Percentiles rank a stretch among this genome's conserved stretches.
These are phyloP conservation scores for Oryctes rhinoceros DNA, from an alignment of 1,140 invertebrate genomes.

Conservation along the genomic window DNA sequence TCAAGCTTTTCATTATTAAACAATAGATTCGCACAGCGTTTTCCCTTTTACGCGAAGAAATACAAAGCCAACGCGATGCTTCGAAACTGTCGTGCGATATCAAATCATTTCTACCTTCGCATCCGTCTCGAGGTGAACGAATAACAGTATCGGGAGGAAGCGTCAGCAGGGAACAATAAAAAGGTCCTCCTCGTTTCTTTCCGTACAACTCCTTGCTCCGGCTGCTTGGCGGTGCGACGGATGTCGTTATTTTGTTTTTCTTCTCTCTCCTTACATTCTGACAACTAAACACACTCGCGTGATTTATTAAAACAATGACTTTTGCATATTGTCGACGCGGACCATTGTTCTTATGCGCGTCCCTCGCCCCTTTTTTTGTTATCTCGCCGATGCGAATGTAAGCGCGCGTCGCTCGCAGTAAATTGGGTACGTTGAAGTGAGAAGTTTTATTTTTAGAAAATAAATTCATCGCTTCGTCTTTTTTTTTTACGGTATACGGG, in stretches of 20 bases:
- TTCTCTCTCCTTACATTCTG: background rate
- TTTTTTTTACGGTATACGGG: too few relatives aligned
- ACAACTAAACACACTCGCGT: background rate
- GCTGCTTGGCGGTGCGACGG: background rate
- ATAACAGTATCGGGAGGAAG: background rate
- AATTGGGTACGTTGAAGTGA: background rate
- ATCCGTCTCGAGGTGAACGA: too few relatives aligned
- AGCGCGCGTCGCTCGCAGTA: background rate
- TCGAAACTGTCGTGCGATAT: too few relatives aligned
- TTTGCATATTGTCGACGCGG: background rate
- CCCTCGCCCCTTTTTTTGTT: background rate
- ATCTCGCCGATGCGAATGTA: background rate
- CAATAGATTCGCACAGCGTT: too few relatives aligned
- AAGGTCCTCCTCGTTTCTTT: background rate
- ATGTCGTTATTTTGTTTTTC: background rate
- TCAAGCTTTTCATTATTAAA: too few relatives aligned
- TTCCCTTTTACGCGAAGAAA: too few relatives aligned
- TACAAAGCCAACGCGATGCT: too few relatives aligned
- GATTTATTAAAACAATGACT: constrained; percentile 12
- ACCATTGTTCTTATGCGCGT: background rate
- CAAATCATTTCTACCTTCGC: too few relatives aligned
- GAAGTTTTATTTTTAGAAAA: background rate
- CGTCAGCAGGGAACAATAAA: background rate
- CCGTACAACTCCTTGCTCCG: background rate
- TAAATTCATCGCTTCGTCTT: too few relatives aligned